phyloP scores from a whole-genome alignment of 2,888 invertebrate species.

The Eupithecia centaureata region DNA sequence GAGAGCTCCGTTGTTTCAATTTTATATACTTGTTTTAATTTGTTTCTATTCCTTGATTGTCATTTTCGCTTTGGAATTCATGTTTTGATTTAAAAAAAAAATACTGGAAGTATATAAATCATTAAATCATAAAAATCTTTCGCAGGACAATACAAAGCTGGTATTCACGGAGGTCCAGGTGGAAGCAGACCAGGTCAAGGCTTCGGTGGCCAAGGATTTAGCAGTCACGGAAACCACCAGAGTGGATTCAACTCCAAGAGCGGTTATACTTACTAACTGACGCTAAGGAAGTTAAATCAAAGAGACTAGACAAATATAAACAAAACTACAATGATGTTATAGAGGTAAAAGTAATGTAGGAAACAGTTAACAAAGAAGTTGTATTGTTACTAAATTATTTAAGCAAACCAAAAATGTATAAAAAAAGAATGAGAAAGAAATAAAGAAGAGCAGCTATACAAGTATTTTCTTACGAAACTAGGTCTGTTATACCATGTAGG shows the following conservation, averaged over 20 bases:
- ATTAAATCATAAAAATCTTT: background rate
- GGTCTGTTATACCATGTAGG: too few species aligned
- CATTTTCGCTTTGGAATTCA: too few species aligned
- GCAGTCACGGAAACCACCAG: conserved; percentile 55
- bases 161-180: conserved; percentile 47
- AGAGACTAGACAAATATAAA: background rate
- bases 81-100: too few species aligned
- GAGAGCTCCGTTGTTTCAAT: too few species aligned
- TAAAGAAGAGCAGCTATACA: background rate
- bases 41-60: too few species aligned
- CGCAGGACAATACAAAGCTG: conserved; percentile 61
- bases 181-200: conserved; percentile 42
- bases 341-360: background rate
- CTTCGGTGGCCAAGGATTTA: conserved; percentile 30
- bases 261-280: conserved; percentile 52
- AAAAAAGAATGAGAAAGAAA: conserved; percentile 4
- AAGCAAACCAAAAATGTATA: conserved; percentile 17
- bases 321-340: background rate
- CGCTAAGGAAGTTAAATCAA: background rate
- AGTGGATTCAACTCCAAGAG: conserved; percentile 57
- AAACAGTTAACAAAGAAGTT: background rate
- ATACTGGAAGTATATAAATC: background rate
- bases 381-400: conserved; percentile 1
- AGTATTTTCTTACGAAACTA: background rate
- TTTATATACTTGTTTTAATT: too few species aligned